Base-by-base conservation (phyloP, 2,888 invertebrate genomes). In the Disparrhopalites patrizii region DNA sequence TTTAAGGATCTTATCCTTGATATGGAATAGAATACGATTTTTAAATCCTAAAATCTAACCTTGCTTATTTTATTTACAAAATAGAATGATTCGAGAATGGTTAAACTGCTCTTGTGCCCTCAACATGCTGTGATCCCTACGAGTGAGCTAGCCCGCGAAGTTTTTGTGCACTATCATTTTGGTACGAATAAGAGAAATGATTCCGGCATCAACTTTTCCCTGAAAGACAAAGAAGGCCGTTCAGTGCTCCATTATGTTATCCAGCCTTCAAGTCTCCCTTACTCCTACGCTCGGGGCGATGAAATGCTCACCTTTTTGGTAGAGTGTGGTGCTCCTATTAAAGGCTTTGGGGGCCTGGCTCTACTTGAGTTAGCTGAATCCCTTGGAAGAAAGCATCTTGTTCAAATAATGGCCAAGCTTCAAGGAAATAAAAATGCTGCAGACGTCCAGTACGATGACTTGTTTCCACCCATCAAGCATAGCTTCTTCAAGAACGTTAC, bases 91-190 rank as follows among this genome's bases (percentile, higher is more conserved):
- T 58, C 67, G 3, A 66, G 66, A 63, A 75, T 75, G 75, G 67
- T 73, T 1, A 72, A 72, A 36, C 18, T 72, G 0, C 56, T 75
- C 2, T 30, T 75, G 2, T 70, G 73, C 36, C 70, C 72, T 0
- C 15, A 47, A 13, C 30, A 40, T 1, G 73, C 73, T 50, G 55
- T 66, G 23, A 56, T 62, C 13, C 23, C 30, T 1, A 47, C 7
- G 1, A 15, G 8, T 1, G n/a, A n/a, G n/a, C n/a, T n/a, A n/a
- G n/a, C n/a, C n/a, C n/a, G n/a, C n/a, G n/a, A n/a, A n/a, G n/a
- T n/a, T n/a, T n/a, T n/a, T n/a, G n/a, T n/a, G n/a, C n/a, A n/a
- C n/a, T n/a, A n/a, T n/a, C n/a, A n/a, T n/a, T 50, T 27, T 27
- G 23, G 20, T 8, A 31, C 18, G 3, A 10, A 30, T 10, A 4